Percentiles rank a stretch among this genome's conserved stretches.
Evolutionary conservation across 2,888 invertebrate genomes (phyloP).

Genomic region (Cybosia mesomella): DNA sequence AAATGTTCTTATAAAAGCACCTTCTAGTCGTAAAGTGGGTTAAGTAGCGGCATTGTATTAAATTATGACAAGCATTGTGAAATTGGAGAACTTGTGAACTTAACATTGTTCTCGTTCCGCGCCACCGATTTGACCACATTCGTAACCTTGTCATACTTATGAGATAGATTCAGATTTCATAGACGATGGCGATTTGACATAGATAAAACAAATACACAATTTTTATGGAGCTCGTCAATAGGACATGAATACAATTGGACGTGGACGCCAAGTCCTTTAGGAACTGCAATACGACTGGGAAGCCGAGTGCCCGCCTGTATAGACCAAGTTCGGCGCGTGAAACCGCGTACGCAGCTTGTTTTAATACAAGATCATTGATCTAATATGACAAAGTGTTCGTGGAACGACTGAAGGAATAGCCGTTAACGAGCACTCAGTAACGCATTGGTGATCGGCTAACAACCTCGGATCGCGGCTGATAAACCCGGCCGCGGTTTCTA

Average conservation of each 20-base stretch:
- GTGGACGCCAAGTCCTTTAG: too few relatives aligned
- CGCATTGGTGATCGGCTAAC: slow-evolving; percentile 48
- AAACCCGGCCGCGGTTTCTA: slow-evolving; percentile 30
- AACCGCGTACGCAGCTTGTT: background rate
- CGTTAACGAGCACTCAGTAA: slow-evolving; percentile 34
- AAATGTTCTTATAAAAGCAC: too few relatives aligned
- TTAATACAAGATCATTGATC: background rate
- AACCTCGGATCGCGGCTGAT: slow-evolving; percentile 32
- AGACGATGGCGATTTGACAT: background rate
- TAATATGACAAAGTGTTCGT: background rate
- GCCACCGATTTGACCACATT: slow-evolving; percentile 5
- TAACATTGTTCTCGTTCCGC: slow-evolving; percentile 16
- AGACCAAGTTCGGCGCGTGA: too few relatives aligned
- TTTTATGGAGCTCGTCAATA: too few relatives aligned
- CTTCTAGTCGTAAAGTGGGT: background rate
- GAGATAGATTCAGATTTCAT: background rate
- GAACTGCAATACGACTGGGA: too few relatives aligned
- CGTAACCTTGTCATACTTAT: slow-evolving; percentile 10
- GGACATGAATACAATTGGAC: too few relatives aligned
- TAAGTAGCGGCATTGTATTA: background rate
- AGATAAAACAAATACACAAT: background rate
- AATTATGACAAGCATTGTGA: slow-evolving; percentile 1
- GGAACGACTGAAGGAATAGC: slow-evolving; percentile 15
- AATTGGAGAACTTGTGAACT: slow-evolving; percentile 6
- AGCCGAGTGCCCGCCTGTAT: too few relatives aligned